phyloP scores from a whole-genome alignment of 1,140 invertebrate genomes.

The Marisa cornuarietis region DNA sequence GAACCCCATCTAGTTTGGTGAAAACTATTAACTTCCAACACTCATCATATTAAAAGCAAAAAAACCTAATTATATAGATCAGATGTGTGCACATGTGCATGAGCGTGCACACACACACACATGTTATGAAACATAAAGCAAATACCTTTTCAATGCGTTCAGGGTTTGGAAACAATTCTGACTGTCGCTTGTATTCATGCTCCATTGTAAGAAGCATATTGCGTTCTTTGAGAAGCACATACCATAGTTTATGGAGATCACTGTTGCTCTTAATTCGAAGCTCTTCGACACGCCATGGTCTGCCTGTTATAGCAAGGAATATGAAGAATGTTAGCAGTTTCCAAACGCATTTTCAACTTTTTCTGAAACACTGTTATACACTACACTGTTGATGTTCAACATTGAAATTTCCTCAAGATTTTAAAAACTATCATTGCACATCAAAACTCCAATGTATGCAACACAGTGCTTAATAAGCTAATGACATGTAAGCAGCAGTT shows the following conservation, averaged over 20 bases:
- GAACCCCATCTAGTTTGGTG: too few relatives aligned
- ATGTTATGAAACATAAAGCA: too few relatives aligned
- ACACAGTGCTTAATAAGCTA: too few relatives aligned
- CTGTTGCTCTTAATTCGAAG: conserved; percentile 93
- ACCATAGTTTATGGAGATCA: conserved; percentile 98
- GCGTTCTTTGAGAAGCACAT: conserved; percentile 91
- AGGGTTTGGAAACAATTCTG: conserved; percentile 87
- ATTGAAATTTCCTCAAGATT: too few relatives aligned
- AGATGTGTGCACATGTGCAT: background rate
- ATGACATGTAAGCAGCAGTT: too few relatives aligned
- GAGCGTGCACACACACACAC: background rate
- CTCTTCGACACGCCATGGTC: conserved; percentile 91
- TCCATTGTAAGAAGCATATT: conserved; percentile 99
- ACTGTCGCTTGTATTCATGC: conserved; percentile 77
- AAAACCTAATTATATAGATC: background rate
- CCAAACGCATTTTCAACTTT: too few relatives aligned
- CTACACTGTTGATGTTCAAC: too few relatives aligned
- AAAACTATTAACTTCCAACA: too few relatives aligned
- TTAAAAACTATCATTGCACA: too few relatives aligned
- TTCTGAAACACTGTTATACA: too few relatives aligned
- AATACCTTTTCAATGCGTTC: conserved; percentile 93
- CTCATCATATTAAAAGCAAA: background rate
- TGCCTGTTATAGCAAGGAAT: conserved; percentile 67
- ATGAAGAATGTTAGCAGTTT: background rate
- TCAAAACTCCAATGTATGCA: too few relatives aligned